Evolutionary conservation across 2,888 invertebrate species (phyloP), one percentile per base, ranked within the genome.

Genomic region (Synergus japonicus): DNA sequence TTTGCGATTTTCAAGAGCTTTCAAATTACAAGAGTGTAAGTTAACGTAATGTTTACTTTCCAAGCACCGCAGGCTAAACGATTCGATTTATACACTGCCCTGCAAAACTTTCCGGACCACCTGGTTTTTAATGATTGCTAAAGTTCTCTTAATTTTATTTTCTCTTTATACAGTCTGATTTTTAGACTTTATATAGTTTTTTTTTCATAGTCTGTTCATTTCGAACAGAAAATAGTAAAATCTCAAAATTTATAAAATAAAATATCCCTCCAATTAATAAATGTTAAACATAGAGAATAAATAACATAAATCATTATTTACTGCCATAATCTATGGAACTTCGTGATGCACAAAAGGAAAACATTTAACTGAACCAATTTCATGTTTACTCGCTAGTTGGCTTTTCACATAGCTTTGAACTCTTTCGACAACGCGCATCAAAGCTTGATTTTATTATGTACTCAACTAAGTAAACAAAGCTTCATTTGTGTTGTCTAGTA

Each of bases 391-490:
- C 37, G 54, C 5, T 73, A 18, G 73, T 73, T 73, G 29, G n/a
- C 41, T 73, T 54, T 37, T 54, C 37, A 60, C 12, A 29, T 60
- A 22, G 49, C 54, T 73, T 73, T 73, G 54, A 73, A 54, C 41
- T 29, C n/a, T 73, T 29, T 73, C 37, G 54, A 1, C 54, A 73
- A n/a, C n/a, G 37, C 7, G 41, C n/a, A 54, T 54, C n/a, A 73
- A 73, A 73, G 73, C 73, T 73, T 73, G 73, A 58, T 58, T 73
- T 73, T 58, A 73, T 73, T 73, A 73, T 73, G 73, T 73, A 54
- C 54, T 58, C 54, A 58, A n/a, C 29, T 37, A 41, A 73, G 54
- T 58, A 54, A 41, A 41, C 12, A 54, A 37, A 41, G 29, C 37
- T 54, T 73, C 54, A 73, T 73, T 73, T 54, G 73, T 54, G n/a